Evolutionary conservation across 2,797 vertebrate genomes (phyloP), one percentile per base, ranked within the genome.

Genomic region (Sphenodon punctatus): DNA sequence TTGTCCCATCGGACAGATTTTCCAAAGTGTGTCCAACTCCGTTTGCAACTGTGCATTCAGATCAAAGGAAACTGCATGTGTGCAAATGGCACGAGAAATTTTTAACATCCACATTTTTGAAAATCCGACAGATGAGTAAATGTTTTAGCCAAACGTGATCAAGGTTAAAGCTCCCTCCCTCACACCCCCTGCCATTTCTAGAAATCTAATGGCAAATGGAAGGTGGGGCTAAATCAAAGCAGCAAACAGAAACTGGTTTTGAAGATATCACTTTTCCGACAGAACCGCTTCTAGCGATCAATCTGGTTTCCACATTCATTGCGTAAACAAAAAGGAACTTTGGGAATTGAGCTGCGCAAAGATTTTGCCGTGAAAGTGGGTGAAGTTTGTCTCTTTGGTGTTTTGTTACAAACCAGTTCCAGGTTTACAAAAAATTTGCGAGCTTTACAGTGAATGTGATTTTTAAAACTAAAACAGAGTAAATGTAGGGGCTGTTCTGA

Each of bases 171-270:
- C 65, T 9, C 59, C 49, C n/a, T 7, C 43, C 38, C 56, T 22
- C 27, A n/a, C 0, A 39, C 12, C 2, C 30, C 41, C 43, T n/a
- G 3, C 27, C 27, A 0, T 1, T 20, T 3, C 0, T 4, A 0
- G 3, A 7, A 46, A 48, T 4, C 20, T 69, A 41, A 14, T 7
- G 32, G 48, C 53, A 20, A 22, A 0, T 64, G 25, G 4, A 67
- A 59, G 41, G 4, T 4, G 3, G 19, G 36, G 16, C 2, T 34
- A 69, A 83, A 48, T 12, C 51, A 32, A 17, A 27, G 20, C 4
- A 9, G 4, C n/a, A 43, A 51, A 32, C 32, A 34, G 34, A n/a
- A 3, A 14, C 2, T n/a, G n/a, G n/a, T n/a, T n/a, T n/a, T n/a
- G n/a, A n/a, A n/a, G n/a, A n/a, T n/a, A n/a, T n/a, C 51, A 53